phyloP scores from a whole-genome alignment of 2,113 vertebrate species.

The Coregonus clupeaformis region DNA sequence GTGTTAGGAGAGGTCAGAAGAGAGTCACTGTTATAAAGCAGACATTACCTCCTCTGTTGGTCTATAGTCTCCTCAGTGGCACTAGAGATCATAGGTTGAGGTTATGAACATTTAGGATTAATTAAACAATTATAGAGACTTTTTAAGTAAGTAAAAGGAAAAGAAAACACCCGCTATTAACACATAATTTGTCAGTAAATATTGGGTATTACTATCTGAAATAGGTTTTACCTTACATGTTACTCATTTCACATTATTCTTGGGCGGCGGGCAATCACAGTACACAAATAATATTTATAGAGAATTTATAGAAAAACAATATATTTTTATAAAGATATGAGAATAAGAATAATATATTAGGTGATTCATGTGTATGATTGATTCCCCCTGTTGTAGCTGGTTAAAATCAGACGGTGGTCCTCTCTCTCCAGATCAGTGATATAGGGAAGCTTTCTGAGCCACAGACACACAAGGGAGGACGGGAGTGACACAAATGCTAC shows the following conservation, averaged over 20 bases:
- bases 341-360: background rate
- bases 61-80: constrained; percentile 48
- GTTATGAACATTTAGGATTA: constrained; percentile 45
- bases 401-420: background rate
- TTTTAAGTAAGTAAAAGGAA: no score
- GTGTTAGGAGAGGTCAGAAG: constrained; percentile 59
- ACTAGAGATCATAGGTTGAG: constrained; percentile 54
- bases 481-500: constrained; percentile 70
- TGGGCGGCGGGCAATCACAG: constrained; percentile 3
- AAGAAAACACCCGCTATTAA: no score
- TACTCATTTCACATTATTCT: background rate
- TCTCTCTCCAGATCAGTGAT: background rate
- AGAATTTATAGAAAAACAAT: background rate
- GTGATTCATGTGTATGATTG: no score
- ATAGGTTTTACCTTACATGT: background rate
- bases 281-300: background rate
- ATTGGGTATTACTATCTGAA: no score
- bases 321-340: background rate
- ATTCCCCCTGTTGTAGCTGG: background rate
- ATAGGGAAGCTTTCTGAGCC: background rate
- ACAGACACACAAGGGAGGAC: constrained; percentile 34
- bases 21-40: constrained; percentile 49
- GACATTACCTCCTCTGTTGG: constrained; percentile 49
- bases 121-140: constrained; percentile 23
- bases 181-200: no score